These are phyloP conservation scores for Tetrapedia diversipes DNA, from an alignment of 2,888 invertebrate genomes.

Conservation along the genomic window DNA sequence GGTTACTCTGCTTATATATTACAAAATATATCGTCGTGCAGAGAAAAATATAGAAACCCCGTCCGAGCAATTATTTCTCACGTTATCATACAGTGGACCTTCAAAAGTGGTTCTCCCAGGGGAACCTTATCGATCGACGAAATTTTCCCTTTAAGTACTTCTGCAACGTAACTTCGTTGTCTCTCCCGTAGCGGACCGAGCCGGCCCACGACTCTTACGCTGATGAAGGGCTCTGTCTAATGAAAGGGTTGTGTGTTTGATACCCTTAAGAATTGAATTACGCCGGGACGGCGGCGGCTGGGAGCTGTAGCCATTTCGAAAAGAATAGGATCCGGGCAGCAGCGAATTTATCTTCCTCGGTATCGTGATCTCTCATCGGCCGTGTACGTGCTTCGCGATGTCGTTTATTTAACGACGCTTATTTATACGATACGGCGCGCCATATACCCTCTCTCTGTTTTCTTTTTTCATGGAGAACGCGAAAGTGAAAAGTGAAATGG, in stretches of 20 bases:
- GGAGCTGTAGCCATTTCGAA: slow-evolving; percentile 67
- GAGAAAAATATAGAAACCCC: neutral
- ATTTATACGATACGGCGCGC: slow-evolving; percentile 43
- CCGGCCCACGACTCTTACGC: slow-evolving; percentile 66
- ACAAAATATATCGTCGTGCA: too few species aligned
- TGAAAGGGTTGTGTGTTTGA: slow-evolving; percentile 79
- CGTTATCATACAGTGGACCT: neutral
- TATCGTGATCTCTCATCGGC: slow-evolving; percentile 62
- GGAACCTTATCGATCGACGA: slow-evolving; percentile 67
- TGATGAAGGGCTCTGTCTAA: slow-evolving; percentile 76
- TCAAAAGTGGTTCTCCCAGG: slow-evolving; percentile 33
- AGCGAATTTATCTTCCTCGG: slow-evolving; percentile 61
- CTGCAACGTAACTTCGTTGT: slow-evolving; percentile 75
- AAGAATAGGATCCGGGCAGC: slow-evolving; percentile 61
- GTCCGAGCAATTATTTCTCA: neutral
- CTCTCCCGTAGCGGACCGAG: slow-evolving; percentile 35
- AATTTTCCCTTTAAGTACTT: slow-evolving; percentile 76
- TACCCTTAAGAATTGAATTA: slow-evolving; percentile 79
- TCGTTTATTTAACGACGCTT: slow-evolving; percentile 62
- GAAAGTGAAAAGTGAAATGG: slow-evolving; percentile 13
- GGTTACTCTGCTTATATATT: too few species aligned
- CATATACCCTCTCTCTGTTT: neutral
- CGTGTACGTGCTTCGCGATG: slow-evolving; percentile 24
- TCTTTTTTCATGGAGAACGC: neutral
- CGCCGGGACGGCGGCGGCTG: slow-evolving; percentile 56